Base-by-base conservation (phyloP, 35 echinoderm and acorn worm species). In the Apostichopus parvimensis region DNA sequence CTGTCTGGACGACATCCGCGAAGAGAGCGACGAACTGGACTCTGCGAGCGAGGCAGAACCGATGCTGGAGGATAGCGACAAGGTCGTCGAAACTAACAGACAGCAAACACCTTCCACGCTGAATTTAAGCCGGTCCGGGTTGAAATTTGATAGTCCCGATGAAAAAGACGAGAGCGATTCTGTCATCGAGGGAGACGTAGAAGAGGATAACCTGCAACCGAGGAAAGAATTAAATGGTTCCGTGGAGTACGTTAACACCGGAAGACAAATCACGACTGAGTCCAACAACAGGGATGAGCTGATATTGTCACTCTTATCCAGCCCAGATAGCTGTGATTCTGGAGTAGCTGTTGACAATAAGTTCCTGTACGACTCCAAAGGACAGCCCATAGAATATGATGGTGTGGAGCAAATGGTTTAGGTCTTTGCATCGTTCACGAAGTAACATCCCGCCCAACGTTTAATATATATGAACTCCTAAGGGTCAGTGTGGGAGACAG, bases 1-100 rank as follows among this genome's bases (percentile, higher is more conserved):
- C 87, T 65, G 82, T 88, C 23, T 92, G 25, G 68, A 90, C 82
- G 82, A 90, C 73, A 82, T 93, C 87, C 24, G 83, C 73, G 94
- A 95, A 83, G 94, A 95, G 72, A 79, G 87, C 17, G 86, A 93
- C 12, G 92, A 84, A 78, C 28, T 82, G 12, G 84, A 91, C 13
- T 25, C 84, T 89, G 59, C 80, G 62, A 92, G 25, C 73, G 89
- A 91, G 89, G 89, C n/a, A 60, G 89, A 78, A 53, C 89, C 89
- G 6, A 91, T 91, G 89, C 76, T 91, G 2, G 89, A 91, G 3
- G 73, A 56, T 23, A 4, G 10, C 2, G 53, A 52, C 71, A 13
- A 57, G 6, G 76, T 77, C 34, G 20, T 77, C 26, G 62, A 90
- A 9, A 61, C 7, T 61, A 26, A 8, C 52, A 91, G 77, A 12